These are phyloP conservation scores for Flexamia atlantica DNA, from an alignment of 2,888 invertebrate genomes.

Conservation along the genomic window DNA sequence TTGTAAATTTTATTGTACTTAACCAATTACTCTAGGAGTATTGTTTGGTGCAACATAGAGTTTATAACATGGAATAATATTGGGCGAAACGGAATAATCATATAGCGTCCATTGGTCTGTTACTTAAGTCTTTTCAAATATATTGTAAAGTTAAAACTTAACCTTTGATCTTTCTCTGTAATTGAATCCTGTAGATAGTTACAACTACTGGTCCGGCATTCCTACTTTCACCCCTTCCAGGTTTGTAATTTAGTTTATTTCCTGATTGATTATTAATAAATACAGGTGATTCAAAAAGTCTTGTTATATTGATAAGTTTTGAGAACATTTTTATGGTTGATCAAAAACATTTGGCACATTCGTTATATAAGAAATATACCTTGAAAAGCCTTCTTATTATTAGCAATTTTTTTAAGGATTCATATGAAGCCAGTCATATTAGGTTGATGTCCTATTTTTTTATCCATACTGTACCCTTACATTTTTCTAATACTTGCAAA, in stretches of 20 bases:
- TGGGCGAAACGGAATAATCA: not conserved
- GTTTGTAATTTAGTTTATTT: not conserved
- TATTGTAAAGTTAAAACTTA: not conserved
- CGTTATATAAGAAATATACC: too few relatives aligned
- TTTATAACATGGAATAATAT: not conserved
- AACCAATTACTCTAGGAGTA: slow-evolving; percentile 4
- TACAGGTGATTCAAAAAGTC: not conserved
- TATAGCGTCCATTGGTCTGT: slow-evolving; percentile 2
- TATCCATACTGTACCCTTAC: too few relatives aligned
- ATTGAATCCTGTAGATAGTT: not conserved
- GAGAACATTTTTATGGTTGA: too few relatives aligned
- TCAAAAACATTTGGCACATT: too few relatives aligned
- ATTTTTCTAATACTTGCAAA: too few relatives aligned
- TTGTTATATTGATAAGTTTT: not conserved
- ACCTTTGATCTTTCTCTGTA: not conserved
- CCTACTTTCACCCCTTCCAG: not conserved
- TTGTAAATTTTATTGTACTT: not conserved
- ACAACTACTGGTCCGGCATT: not conserved
- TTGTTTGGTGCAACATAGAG: slow-evolving; percentile 3
- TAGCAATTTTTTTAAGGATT: too few relatives aligned
- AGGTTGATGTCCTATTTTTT: too few relatives aligned
- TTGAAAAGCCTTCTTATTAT: too few relatives aligned
- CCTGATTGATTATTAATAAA: not conserved
- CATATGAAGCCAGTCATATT: too few relatives aligned
- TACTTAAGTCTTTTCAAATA: not conserved